Percentiles rank a stretch among this genome's conserved stretches.
These are phyloP conservation scores for Rugalucina vietnamica DNA, from an alignment of 2,888 invertebrate species.

Conservation along the genomic window DNA sequence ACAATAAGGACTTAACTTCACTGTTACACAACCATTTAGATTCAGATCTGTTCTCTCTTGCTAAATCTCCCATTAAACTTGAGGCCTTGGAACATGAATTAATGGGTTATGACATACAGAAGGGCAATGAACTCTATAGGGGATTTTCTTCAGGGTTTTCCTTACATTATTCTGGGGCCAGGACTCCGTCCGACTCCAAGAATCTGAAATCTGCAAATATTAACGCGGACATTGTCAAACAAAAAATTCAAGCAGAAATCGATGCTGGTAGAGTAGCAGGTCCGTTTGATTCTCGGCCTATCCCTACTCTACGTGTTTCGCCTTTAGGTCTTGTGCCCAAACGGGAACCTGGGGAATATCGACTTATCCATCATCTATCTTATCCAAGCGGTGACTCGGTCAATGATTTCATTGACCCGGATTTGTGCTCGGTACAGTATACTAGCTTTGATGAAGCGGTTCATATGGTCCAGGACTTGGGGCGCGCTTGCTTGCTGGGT, in stretches of 20 bases:
- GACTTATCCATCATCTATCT: slow-evolving; percentile 45
- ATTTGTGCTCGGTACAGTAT: slow-evolving; percentile 36
- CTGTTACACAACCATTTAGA: background rate
- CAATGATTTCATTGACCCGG: slow-evolving; percentile 34
- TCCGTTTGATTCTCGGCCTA: slow-evolving; percentile 15
- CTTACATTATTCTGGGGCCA: background rate
- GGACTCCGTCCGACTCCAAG: background rate
- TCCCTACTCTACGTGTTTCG: slow-evolving; percentile 20
- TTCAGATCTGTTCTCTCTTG: background rate
- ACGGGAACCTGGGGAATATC: slow-evolving; percentile 21
- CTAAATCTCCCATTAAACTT: background rate
- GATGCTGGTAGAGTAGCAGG: slow-evolving; percentile 32
- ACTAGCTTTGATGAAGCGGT: slow-evolving; percentile 42
- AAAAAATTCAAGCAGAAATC: slow-evolving; percentile 33
- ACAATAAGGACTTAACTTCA: background rate
- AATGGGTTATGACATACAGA: background rate
- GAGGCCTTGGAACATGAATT: background rate
- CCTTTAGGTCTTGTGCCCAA: slow-evolving; percentile 51
- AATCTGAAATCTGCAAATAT: slow-evolving; percentile 1
- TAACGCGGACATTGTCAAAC: background rate
- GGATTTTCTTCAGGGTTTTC: background rate
- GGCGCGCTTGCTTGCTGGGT: slow-evolving; percentile 21
- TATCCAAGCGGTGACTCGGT: slow-evolving; percentile 25
- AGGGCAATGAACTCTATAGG: background rate
- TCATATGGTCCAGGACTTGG: slow-evolving; percentile 28